A percentile compares a stretch with the other conserved stretches of the same genome.
Evolutionary conservation across 2,797 vertebrate species (phyloP).

Genomic region (Tokudaia muenninki): DNA sequence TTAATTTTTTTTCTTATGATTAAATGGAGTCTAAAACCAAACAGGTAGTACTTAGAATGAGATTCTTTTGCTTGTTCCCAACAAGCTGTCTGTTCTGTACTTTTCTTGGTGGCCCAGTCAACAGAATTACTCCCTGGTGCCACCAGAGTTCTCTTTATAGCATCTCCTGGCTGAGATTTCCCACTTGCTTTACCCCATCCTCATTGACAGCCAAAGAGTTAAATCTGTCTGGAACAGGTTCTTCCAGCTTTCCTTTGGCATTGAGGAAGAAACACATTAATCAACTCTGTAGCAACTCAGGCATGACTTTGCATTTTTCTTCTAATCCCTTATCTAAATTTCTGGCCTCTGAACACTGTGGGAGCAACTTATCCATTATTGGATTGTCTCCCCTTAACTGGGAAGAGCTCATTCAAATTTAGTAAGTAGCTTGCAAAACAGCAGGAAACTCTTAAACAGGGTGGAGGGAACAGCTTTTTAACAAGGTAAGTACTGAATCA

Average conservation of each 20-base stretch:
- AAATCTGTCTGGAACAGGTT: neutral
- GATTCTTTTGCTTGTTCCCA: neutral
- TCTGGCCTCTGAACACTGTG: neutral
- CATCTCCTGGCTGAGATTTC: neutral
- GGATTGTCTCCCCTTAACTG: neutral
- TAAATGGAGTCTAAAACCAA: neutral
- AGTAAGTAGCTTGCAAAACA: neutral
- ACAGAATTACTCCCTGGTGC: neutral
- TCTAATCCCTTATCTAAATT: neutral
- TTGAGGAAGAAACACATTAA: neutral
- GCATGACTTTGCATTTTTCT: neutral
- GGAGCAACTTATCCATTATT: neutral
- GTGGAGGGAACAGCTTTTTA: neutral
- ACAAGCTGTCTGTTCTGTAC: neutral
- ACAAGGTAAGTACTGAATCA: neutral
- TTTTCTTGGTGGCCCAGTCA: neutral
- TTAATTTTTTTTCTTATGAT: neutral
- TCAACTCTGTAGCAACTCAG: neutral
- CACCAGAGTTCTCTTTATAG: neutral
- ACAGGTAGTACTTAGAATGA: neutral
- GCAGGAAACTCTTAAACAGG: neutral
- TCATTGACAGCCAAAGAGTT: neutral
- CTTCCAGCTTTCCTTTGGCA: neutral
- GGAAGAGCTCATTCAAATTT: conserved; percentile 3
- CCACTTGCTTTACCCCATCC: neutral